Conservation (phyloP, 2,113 vertebrate species). For the Poecilia latipinna region DNA sequence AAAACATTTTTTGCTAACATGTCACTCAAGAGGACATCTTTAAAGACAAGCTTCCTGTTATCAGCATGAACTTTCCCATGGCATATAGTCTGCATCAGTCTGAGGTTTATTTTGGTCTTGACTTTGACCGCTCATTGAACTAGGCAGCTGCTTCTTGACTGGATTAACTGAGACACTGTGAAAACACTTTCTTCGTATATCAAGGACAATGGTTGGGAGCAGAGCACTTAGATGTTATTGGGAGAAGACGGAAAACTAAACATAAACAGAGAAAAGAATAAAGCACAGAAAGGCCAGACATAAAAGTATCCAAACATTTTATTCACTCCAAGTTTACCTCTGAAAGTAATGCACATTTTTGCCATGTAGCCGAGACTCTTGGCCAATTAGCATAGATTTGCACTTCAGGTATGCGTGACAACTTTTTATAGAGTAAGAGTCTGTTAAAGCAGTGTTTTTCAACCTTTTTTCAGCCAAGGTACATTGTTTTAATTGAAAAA, state of each 20-base stretch:
- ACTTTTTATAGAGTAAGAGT: constrained; percentile 5
- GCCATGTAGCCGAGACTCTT: constrained; percentile 11
- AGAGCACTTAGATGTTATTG: constrained; percentile 15
- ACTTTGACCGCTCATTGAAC: constrained; percentile 62
- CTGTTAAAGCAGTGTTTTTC: neutral
- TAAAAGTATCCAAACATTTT: constrained; percentile 38
- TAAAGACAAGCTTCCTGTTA: neutral
- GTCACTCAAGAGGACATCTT: neutral
- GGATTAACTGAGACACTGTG: constrained; percentile 50
- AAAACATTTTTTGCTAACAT: neutral
- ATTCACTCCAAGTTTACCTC: constrained; percentile 35
- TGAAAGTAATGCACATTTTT: constrained; percentile 33
- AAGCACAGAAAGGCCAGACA: constrained; percentile 26
- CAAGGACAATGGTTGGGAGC: neutral
- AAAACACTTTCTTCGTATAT: constrained; percentile 49
- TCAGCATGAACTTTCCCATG: constrained; percentile 41
- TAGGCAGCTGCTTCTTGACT: constrained; percentile 59
- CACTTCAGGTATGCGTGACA: constrained; percentile 39
- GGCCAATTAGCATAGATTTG: constrained; percentile 45
- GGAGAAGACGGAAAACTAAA: constrained; percentile 19
- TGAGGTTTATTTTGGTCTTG: constrained; percentile 48
- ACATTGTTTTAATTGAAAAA: too few relatives aligned
- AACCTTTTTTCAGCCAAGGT: too few relatives aligned
- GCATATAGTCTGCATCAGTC: constrained; percentile 25
- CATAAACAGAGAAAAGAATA: constrained; percentile 1